Percentiles rank a stretch among this genome's conserved stretches.
These are phyloP conservation scores for Cryptophagus acutangulus DNA, from an alignment of 2,888 invertebrate genomes.

Conservation along the genomic window DNA sequence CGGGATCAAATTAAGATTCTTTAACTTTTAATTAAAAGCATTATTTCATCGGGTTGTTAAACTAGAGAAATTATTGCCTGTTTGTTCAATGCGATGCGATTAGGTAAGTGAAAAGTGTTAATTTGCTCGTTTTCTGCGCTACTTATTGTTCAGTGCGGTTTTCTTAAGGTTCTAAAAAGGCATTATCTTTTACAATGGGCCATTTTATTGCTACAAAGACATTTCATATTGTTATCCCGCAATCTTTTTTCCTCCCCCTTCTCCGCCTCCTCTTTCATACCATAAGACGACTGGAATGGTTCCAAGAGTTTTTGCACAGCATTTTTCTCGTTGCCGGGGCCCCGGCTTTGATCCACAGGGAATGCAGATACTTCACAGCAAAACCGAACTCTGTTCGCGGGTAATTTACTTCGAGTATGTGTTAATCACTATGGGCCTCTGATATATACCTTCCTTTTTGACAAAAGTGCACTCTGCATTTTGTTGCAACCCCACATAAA, in stretches of 20 bases:
- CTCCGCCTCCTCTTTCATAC: too few relatives aligned
- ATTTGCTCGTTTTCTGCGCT: conserved; percentile 30
- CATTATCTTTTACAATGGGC: conserved; percentile 16
- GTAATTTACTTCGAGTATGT: conserved; percentile 36
- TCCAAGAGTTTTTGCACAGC: conserved; percentile 35
- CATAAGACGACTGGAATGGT: conserved; percentile 34
- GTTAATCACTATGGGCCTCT: conserved; percentile 26
- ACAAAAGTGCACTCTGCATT: too few relatives aligned
- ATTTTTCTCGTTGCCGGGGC: conserved; percentile 28
- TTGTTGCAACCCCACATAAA: too few relatives aligned
- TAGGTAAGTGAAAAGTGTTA: conserved; percentile 35
- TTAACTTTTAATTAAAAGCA: conserved; percentile 44
- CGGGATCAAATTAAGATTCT: conserved; percentile 41
- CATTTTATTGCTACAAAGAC: conserved; percentile 11
- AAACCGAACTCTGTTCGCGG: conserved; percentile 37
- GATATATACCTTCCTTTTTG: conserved; percentile 18
- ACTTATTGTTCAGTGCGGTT: conserved; percentile 24
- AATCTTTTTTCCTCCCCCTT: too few relatives aligned
- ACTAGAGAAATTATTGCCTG: conserved; percentile 34
- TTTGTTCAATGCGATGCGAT: conserved; percentile 31
- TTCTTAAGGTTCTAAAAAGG: conserved; percentile 15
- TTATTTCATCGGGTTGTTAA: conserved; percentile 39
- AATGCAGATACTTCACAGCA: conserved; percentile 38
- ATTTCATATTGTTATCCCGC: too few relatives aligned
- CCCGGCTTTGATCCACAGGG: conserved; percentile 39